Conservation (phyloP, 2,797 vertebrate genomes). For the Sebastes cheni region DNA sequence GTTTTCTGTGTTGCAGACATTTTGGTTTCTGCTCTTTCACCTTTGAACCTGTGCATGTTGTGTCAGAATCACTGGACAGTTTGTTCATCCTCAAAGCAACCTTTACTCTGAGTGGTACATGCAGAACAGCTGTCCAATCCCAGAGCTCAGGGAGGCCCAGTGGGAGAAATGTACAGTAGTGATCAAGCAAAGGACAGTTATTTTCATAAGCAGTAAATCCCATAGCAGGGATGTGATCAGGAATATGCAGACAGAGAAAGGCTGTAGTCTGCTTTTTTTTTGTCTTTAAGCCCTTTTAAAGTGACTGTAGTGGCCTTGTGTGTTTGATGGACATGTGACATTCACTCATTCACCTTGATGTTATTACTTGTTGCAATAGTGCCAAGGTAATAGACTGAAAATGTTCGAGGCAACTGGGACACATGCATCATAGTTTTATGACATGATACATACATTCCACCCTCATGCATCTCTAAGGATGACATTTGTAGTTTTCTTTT, state of each 20-base stretch:
- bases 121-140: conserved; percentile 13
- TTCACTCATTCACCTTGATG: not conserved
- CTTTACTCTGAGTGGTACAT: conserved; percentile 24
- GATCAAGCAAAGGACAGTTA: not conserved
- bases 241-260: not conserved
- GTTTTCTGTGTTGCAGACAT: not conserved
- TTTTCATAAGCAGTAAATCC: not conserved
- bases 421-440: not conserved
- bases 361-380: not conserved
- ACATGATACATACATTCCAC: not conserved
- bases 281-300: not conserved
- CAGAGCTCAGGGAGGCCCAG: not conserved
- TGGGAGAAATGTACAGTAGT: not conserved
- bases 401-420: not conserved
- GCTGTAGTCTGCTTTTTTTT: not conserved
- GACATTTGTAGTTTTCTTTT: not conserved
- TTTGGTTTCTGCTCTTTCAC: conserved; percentile 22
- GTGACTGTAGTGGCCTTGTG: not conserved
- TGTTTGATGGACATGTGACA: not conserved
- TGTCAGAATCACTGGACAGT: conserved; percentile 6
- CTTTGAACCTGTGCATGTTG: conserved; percentile 31
- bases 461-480: not conserved
- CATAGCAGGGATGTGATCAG: not conserved
- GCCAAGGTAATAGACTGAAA: not conserved
- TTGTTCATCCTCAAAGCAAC: conserved; percentile 34